A percentile compares a stretch with the other conserved stretches of the same genome.
Conservation (phyloP, 2,888 invertebrate genomes). For the Stramonita haemastoma region DNA sequence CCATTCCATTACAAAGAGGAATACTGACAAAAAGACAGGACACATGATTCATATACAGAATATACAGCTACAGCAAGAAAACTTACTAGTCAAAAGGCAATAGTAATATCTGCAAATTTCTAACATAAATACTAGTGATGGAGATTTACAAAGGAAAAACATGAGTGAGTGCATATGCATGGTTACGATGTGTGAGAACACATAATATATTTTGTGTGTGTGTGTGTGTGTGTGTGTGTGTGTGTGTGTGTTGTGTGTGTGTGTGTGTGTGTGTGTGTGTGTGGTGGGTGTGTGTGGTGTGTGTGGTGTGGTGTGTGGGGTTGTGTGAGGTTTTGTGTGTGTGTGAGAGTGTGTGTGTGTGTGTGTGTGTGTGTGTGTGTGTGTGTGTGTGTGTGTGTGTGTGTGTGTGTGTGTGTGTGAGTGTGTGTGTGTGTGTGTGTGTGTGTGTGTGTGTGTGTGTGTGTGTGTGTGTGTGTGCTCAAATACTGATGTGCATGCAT, state of each 20-base stretch:
- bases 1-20: constrained; percentile 43
- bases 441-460: neutral
- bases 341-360: constrained; percentile 6
- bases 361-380: neutral
- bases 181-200: neutral
- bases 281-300: constrained; percentile 22
- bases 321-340: too few species aligned
- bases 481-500: neutral
- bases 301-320: constrained; percentile 27
- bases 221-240: neutral
- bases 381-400: neutral
- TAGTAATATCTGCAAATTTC: neutral
- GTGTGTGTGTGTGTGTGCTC: constrained; percentile 13
- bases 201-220: neutral
- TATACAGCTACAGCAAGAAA: constrained; percentile 26
- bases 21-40: constrained; percentile 36
- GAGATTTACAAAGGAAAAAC: too few species aligned
- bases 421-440: constrained; percentile 3
- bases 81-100: neutral
- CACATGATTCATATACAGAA: constrained; percentile 14
- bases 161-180: too few species aligned
- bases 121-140: neutral
- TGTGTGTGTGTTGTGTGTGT: too few species aligned
- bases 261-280: constrained; percentile 25
- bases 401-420: neutral